Conservation (phyloP, 2,888 invertebrate genomes). For the Rapana venosa region DNA sequence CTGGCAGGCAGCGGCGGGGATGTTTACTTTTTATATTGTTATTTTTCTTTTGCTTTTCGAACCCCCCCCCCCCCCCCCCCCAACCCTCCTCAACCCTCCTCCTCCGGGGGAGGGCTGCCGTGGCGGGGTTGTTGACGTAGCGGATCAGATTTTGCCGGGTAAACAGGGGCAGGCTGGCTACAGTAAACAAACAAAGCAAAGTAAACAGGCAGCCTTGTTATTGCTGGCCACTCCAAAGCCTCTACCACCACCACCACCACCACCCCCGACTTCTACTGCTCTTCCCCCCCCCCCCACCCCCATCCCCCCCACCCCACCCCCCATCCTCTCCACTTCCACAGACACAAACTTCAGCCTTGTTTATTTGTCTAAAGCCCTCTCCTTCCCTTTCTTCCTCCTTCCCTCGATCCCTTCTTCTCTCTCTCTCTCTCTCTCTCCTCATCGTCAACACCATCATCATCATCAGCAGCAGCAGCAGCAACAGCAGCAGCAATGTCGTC, state of each 20-base stretch:
- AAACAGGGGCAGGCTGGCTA: conserved; percentile 48
- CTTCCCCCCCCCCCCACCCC: not conserved
- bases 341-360: not conserved
- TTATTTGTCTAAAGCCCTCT: not conserved
- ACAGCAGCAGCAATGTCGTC: no score
- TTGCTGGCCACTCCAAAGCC: conserved; percentile 46
- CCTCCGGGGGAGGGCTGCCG: not conserved
- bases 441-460: no score
- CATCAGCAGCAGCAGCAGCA: no score
- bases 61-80: not conserved
- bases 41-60: no score
- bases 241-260: conserved; percentile 14
- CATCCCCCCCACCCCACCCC: not conserved
- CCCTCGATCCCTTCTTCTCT: not conserved
- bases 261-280: not conserved
- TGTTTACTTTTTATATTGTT: no score
- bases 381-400: not conserved
- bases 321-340: not conserved
- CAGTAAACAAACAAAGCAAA: conserved; percentile 48
- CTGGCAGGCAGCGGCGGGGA: no score
- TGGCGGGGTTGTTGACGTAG: conserved; percentile 34
- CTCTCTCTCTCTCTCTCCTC: not conserved
- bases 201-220: conserved; percentile 46
- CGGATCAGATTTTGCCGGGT: conserved; percentile 43
- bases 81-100: not conserved